Conservation (phyloP, 2,113 vertebrate genomes). For the Coreoperca whiteheadi region DNA sequence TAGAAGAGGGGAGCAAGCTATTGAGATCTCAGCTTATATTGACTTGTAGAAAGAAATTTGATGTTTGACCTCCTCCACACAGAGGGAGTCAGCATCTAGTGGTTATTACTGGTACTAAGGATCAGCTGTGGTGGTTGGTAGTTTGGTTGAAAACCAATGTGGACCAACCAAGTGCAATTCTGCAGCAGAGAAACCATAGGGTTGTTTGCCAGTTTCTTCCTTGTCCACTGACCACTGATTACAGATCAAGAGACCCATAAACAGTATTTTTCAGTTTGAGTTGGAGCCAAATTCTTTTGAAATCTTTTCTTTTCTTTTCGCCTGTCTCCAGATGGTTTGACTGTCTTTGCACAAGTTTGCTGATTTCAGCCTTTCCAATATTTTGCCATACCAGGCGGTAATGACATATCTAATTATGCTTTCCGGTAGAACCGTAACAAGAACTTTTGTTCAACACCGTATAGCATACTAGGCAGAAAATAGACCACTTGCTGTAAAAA, state of each 20-base stretch:
- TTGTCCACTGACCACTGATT: conserved; percentile 44
- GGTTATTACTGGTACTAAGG: background rate
- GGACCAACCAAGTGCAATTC: background rate
- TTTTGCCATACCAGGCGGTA: background rate
- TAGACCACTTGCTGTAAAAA: background rate
- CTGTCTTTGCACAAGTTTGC: background rate
- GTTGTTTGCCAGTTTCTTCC: conserved; percentile 21
- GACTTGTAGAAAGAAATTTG: background rate
- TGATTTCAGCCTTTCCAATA: background rate
- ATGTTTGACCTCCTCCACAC: background rate
- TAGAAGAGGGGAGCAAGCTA: background rate
- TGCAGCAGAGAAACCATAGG: conserved; percentile 22
- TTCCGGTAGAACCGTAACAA: background rate
- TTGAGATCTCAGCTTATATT: background rate
- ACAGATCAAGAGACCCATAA: conserved; percentile 32
- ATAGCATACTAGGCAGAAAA: background rate
- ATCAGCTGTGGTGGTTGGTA: conserved; percentile 3
- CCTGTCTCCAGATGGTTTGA: conserved; percentile 14
- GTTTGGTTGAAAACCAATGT: conserved; percentile 14
- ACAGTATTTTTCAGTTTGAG: conserved; percentile 10
- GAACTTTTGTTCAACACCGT: background rate
- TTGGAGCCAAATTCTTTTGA: background rate
- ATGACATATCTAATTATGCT: background rate
- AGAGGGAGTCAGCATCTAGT: conserved; percentile 12
- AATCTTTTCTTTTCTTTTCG: conserved; percentile 3